A percentile compares a stretch with the other conserved stretches of the same genome.
Conservation (phyloP, 2,888 invertebrate genomes). For the Spatulosminthurus flaviceps region DNA sequence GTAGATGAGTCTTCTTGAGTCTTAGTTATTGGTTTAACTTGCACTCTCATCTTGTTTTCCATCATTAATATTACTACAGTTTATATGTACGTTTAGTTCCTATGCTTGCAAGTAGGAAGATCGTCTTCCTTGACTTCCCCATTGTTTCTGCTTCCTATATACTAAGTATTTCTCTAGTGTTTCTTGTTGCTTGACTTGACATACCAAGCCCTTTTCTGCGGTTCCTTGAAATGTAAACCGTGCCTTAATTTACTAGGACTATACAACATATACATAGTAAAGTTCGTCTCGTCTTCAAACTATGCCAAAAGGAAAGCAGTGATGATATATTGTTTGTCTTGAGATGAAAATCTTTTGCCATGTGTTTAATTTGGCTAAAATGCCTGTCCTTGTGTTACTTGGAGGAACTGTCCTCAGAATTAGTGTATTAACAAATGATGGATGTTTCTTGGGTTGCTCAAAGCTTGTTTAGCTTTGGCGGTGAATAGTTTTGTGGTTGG, state of each 20-base stretch:
- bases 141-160: too few relatives aligned
- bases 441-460: background rate
- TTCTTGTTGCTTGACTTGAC: background rate
- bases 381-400: background rate
- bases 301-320: constrained; percentile 15
- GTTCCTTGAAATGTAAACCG: constrained; percentile 10
- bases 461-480: background rate
- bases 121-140: background rate
- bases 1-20: background rate
- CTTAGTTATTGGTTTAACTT: background rate
- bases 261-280: too few relatives aligned
- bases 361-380: constrained; percentile 30
- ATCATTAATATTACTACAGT: background rate
- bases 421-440: constrained; percentile 9
- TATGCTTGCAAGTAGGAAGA: background rate
- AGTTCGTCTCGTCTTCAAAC: background rate
- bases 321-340: constrained; percentile 44
- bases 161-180: background rate
- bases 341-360: constrained; percentile 37
- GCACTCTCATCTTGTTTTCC: background rate
- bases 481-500: background rate
- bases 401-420: background rate
- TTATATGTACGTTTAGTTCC: background rate
- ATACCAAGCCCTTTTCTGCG: constrained; percentile 18
- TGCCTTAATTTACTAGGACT: background rate